Percentiles rank a stretch among this genome's conserved stretches.
Conservation (phyloP, 2,797 vertebrate genomes). For the Sebastes hubbsi region DNA sequence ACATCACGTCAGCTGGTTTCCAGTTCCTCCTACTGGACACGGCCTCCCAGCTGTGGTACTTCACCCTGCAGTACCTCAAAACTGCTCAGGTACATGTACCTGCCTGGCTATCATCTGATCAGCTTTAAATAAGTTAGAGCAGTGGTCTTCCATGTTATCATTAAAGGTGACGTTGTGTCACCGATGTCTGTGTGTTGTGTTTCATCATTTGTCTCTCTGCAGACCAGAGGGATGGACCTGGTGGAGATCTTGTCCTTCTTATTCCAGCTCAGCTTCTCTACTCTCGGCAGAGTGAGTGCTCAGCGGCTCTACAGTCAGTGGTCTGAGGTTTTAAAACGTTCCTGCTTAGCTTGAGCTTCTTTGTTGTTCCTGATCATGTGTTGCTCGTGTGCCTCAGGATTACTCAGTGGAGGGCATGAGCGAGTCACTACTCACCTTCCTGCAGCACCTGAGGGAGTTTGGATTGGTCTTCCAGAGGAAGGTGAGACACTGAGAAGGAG, state of each 20-base stretch:
- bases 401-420: constrained; percentile 97
- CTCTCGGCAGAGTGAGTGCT: constrained; percentile 89
- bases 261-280: constrained; percentile 96
- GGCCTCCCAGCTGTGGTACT: constrained; percentile 94
- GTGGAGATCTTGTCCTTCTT: constrained; percentile 95
- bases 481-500: constrained; percentile 66
- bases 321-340: no score
- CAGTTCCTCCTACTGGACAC: constrained; percentile 95
- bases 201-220: constrained; percentile 3
- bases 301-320: no score
- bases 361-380: not conserved
- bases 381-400: constrained; percentile 81
- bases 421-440: constrained; percentile 90
- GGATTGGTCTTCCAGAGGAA: constrained; percentile 95
- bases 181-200: not conserved
- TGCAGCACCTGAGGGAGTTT: constrained; percentile 93
- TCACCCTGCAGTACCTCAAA: constrained; percentile 93
- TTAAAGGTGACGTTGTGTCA: not conserved
- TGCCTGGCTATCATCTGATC: not conserved
- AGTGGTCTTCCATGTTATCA: not conserved
- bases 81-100: constrained; percentile 80
- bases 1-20: constrained; percentile 94
- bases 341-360: not conserved
- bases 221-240: constrained; percentile 93
- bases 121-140: fast-evolving